phyloP scores from a whole-genome alignment of 1,140 invertebrate species.

The Vollenhovia emeryi region DNA sequence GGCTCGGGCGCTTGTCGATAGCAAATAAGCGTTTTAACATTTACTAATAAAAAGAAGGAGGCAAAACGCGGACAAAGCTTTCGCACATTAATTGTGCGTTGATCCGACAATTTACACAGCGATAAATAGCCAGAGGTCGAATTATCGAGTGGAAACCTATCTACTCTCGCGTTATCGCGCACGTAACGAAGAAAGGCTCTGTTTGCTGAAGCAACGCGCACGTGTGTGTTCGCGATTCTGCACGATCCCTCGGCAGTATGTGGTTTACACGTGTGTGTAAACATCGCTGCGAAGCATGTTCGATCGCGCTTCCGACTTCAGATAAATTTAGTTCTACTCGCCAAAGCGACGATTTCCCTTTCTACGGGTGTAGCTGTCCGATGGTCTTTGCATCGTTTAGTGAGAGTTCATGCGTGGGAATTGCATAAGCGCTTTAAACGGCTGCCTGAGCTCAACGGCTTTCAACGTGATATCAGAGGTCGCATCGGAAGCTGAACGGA shows the following conservation, averaged over 20 bases:
- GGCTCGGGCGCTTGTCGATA: neutral
- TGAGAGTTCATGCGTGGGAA: constrained; percentile 35
- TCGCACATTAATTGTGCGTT: neutral
- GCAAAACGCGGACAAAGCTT: neutral
- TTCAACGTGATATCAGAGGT: constrained; percentile 9
- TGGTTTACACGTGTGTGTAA: neutral
- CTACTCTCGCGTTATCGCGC: neutral
- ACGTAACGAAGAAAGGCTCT: neutral
- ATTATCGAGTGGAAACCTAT: neutral
- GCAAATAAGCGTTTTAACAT: neutral
- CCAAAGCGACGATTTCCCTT: constrained; percentile 42
- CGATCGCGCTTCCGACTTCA: constrained; percentile 33
- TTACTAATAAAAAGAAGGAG: neutral
- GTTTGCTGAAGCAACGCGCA: neutral
- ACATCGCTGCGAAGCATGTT: neutral
- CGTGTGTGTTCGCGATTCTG: neutral
- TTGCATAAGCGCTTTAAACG: constrained; percentile 38
- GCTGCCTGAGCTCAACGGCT: neutral
- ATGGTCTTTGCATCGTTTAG: constrained; percentile 33
- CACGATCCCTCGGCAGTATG: neutral
- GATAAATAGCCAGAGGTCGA: neutral
- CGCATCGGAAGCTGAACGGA: neutral
- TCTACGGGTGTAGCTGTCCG: constrained; percentile 21
- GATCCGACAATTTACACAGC: neutral
- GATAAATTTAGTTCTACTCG: constrained; percentile 30